Evolutionary conservation across 2,888 invertebrate species (phyloP).

Genomic region (Polydrusus pterygomalis): DNA sequence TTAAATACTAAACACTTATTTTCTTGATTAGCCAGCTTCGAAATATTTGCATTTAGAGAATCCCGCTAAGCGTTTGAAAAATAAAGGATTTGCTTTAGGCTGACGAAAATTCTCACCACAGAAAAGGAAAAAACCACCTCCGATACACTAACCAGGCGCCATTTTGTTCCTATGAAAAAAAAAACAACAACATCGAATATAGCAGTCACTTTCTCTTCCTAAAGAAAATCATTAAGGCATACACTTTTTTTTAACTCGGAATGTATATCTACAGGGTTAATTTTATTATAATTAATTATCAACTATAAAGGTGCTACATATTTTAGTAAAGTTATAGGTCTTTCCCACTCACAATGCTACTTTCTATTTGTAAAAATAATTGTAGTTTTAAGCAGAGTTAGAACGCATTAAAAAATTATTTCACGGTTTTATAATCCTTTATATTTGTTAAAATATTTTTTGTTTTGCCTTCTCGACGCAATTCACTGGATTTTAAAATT

Average conservation of each 20-base stretch:
- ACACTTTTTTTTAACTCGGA: background rate
- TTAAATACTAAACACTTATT: no score
- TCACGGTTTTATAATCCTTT: no score
- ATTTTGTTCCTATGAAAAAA: constrained; percentile 8
- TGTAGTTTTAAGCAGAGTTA: no score
- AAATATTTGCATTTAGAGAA: background rate
- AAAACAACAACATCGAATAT: constrained; percentile 11
- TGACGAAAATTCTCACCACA: constrained; percentile 43
- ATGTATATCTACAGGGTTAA: background rate
- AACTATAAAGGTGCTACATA: no score
- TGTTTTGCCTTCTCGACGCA: no score
- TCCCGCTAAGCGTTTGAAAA: background rate
- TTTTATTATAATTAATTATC: background rate
- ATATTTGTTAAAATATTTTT: no score
- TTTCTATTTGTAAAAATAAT: no score
- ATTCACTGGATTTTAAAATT: no score
- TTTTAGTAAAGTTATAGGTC: no score
- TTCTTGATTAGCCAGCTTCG: no score
- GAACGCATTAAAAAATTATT: no score
- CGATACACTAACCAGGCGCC: constrained; percentile 24
- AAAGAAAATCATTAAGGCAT: background rate
- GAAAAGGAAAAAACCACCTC: constrained; percentile 27
- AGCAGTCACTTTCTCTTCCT: background rate
- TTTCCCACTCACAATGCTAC: no score
- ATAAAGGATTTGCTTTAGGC: background rate